These are phyloP conservation scores for Macrosiphum euphorbiae DNA, from an alignment of 2,888 invertebrate genomes.

Conservation along the genomic window DNA sequence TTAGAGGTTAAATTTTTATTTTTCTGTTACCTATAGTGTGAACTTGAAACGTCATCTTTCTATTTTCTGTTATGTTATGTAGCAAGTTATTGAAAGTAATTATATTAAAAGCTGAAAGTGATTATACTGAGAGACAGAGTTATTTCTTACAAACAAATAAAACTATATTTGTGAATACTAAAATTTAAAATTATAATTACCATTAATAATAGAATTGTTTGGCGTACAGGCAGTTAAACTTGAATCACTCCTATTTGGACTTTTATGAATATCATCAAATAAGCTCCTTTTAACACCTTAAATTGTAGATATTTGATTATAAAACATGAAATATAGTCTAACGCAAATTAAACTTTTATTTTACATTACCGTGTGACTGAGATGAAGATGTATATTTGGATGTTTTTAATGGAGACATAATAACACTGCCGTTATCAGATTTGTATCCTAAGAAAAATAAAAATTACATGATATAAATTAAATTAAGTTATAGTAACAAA, in stretches of 20 bases:
- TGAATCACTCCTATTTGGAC: neutral
- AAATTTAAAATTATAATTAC: neutral
- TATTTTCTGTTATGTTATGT: too few relatives aligned
- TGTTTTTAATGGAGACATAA: neutral
- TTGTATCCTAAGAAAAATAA: neutral
- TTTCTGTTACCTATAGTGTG: too few relatives aligned
- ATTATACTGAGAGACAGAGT: too few relatives aligned
- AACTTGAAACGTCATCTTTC: too few relatives aligned
- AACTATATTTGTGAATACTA: neutral
- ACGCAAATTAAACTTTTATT: conserved; percentile 1
- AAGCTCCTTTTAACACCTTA: neutral
- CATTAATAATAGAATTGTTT: neutral
- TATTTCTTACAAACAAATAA: neutral
- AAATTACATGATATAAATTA: too few relatives aligned
- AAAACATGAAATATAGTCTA: neutral
- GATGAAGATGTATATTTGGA: neutral
- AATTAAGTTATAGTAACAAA: too few relatives aligned
- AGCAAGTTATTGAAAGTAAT: too few relatives aligned
- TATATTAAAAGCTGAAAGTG: too few relatives aligned
- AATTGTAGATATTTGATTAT: neutral
- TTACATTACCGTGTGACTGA: neutral
- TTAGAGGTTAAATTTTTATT: too few relatives aligned
- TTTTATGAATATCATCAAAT: neutral
- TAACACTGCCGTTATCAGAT: neutral
- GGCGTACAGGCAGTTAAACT: neutral